Evolutionary conservation across 2,113 vertebrate genomes (phyloP).

Genomic region (Rousettus leschenaultii): DNA sequence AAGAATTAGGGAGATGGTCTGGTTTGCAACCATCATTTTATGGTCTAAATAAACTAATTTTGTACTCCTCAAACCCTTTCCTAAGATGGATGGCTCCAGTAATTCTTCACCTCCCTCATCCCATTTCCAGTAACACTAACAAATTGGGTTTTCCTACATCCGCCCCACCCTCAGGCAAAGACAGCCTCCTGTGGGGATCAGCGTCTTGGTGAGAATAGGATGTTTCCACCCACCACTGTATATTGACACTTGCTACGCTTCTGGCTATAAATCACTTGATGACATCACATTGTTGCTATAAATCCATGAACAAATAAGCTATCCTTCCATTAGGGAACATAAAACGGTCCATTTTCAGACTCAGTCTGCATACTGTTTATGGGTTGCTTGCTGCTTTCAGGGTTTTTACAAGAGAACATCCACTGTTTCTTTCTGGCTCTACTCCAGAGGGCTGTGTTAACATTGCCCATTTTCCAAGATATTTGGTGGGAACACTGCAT

Average conservation of each 20-base stretch:
- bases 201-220: slow-evolving; percentile 82
- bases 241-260: slow-evolving; percentile 83
- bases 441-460: slow-evolving; percentile 82
- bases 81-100: slow-evolving; percentile 71
- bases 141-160: slow-evolving; percentile 80
- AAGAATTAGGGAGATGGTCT: neutral
- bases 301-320: slow-evolving; percentile 86
- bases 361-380: slow-evolving; percentile 87
- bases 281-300: slow-evolving; percentile 85
- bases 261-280: slow-evolving; percentile 80
- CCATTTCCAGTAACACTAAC: slow-evolving; percentile 86
- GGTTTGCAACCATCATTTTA: slow-evolving; percentile 20
- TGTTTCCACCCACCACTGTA: slow-evolving; percentile 82
- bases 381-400: slow-evolving; percentile 82
- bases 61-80: slow-evolving; percentile 62
- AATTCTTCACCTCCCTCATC: slow-evolving; percentile 69
- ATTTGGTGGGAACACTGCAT: slow-evolving; percentile 78
- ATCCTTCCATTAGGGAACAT: slow-evolving; percentile 84
- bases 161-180: slow-evolving; percentile 78
- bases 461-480: slow-evolving; percentile 86
- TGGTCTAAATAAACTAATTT: neutral
- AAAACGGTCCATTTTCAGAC: slow-evolving; percentile 83
- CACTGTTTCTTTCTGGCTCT: slow-evolving; percentile 84
- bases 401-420: slow-evolving; percentile 85
- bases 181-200: slow-evolving; percentile 72